Conservation (phyloP, 1,140 invertebrate species). For the Aleiodes sp. region DNA sequence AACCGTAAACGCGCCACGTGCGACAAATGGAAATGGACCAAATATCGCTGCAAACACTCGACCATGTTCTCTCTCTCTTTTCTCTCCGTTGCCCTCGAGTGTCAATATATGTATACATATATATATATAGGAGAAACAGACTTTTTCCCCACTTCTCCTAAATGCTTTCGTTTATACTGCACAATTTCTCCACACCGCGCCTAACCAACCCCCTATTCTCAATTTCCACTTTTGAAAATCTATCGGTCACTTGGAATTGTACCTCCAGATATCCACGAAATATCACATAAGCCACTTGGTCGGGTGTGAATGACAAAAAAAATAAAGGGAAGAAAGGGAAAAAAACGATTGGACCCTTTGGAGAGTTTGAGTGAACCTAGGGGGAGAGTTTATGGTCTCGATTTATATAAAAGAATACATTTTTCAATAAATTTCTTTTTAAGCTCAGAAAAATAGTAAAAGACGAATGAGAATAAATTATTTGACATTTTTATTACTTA, state of each 20-base stretch:
- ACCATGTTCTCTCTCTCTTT: neutral
- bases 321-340: neutral
- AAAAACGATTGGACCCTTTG: neutral
- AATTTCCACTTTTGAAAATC: constrained; percentile 52
- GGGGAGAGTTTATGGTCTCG: neutral
- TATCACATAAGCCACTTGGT: constrained; percentile 50
- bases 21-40: constrained; percentile 65
- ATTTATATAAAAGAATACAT: constrained; percentile 6
- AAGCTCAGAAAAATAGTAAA: neutral
- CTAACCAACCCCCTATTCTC: neutral
- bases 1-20: constrained; percentile 62
- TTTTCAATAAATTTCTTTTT: neutral
- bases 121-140: constrained; percentile 19
- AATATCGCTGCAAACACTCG: constrained; percentile 63
- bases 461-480: neutral
- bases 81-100: constrained; percentile 43
- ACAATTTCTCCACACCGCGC: constrained; percentile 19
- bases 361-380: constrained; percentile 7
- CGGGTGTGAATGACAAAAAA: neutral
- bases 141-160: constrained; percentile 33
- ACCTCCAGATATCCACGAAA: constrained; percentile 51
- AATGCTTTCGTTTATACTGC: constrained; percentile 40
- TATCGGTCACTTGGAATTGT: constrained; percentile 51
- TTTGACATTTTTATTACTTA: no score
- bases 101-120: constrained; percentile 60